Conservation (phyloP, 1,140 invertebrate genomes). For the Aricia agestis region DNA sequence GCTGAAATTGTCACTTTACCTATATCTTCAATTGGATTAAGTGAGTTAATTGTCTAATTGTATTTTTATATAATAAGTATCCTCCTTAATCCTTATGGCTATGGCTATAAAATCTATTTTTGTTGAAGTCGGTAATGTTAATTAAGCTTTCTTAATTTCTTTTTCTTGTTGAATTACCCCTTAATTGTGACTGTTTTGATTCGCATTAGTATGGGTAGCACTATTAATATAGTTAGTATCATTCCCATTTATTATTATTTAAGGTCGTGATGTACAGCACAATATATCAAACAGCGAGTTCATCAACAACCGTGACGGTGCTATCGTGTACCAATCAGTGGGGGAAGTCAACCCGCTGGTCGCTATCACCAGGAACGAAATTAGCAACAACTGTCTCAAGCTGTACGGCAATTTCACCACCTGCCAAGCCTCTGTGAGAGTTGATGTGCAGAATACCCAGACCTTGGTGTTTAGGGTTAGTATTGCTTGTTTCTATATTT, state of each 20-base stretch:
- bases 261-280: conserved; percentile 94
- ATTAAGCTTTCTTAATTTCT: too few relatives aligned
- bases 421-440: conserved; percentile 85
- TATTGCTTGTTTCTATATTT: neutral
- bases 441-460: conserved; percentile 97
- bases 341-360: conserved; percentile 97
- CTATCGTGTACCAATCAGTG: conserved; percentile 90
- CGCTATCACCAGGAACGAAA: conserved; percentile 91
- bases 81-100: too few relatives aligned
- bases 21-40: conserved; percentile 91
- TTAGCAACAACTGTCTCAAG: conserved; percentile 91
- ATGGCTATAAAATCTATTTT: too few relatives aligned
- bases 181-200: too few relatives aligned
- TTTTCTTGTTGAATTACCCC: too few relatives aligned
- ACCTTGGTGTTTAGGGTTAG: conserved; percentile 89
- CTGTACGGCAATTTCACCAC: conserved; percentile 97
- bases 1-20: conserved; percentile 97
- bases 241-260: conserved; percentile 43
- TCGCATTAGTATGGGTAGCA: too few relatives aligned
- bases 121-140: too few relatives aligned
- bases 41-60: conserved; percentile 75
- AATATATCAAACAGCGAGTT: conserved; percentile 92
- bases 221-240: too few relatives aligned
- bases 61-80: too few relatives aligned
- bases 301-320: conserved; percentile 90